phyloP scores from a whole-genome alignment of 2,113 vertebrate species.

The Chlamydotis undulata region DNA sequence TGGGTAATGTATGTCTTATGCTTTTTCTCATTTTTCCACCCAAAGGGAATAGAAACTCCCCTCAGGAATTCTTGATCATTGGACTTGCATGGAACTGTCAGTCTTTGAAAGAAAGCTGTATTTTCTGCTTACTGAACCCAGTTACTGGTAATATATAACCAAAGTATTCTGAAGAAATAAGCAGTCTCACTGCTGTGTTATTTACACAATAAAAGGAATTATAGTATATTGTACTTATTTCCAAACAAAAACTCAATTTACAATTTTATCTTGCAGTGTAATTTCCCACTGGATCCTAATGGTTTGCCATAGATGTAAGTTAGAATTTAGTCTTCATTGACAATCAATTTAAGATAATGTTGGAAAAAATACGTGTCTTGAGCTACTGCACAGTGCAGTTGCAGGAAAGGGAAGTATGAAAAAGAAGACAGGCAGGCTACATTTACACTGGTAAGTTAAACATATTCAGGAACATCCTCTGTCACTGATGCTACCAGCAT shows the following conservation, averaged over 20 bases:
- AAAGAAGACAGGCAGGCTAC: neutral
- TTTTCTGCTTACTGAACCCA: neutral
- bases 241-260: neutral
- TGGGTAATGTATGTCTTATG: neutral
- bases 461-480: neutral
- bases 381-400: neutral
- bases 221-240: neutral
- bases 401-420: neutral
- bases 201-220: neutral
- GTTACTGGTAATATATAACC: neutral
- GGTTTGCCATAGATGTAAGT: neutral
- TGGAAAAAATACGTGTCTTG: neutral
- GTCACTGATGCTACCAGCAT: neutral
- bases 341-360: neutral
- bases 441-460: neutral
- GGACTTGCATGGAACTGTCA: neutral
- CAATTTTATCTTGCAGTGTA: neutral
- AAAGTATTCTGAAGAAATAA: neutral
- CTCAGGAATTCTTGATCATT: neutral
- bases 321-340: neutral
- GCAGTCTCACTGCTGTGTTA: neutral
- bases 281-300: neutral
- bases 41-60: neutral
- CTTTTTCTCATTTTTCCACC: neutral
- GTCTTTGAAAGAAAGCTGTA: neutral